phyloP scores from a whole-genome alignment of 1,140 invertebrate genomes.

The Melitaea cinxia region DNA sequence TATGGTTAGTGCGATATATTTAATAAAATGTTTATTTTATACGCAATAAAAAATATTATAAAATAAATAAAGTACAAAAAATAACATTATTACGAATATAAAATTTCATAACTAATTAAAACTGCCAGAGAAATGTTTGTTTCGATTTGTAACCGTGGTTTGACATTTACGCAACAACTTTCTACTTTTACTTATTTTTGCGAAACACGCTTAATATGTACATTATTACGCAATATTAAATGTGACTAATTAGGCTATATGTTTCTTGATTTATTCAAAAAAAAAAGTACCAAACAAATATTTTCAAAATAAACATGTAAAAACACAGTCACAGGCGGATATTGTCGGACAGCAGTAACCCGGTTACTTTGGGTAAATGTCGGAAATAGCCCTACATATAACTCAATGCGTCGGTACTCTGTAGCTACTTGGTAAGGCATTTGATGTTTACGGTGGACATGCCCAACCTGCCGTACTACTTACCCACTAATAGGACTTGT shows the following conservation, averaged over 20 bases:
- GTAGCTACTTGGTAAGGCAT: slow-evolving; percentile 21
- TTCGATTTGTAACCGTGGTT: not conserved
- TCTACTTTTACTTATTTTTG: slow-evolving; percentile 1
- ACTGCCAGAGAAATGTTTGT: not conserved
- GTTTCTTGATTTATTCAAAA: not conserved
- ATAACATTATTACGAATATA: too few species aligned
- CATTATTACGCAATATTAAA: not conserved
- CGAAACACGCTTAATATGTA: slow-evolving; percentile 14
- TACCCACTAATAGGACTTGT: not conserved
- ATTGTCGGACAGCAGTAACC: slow-evolving; percentile 23
- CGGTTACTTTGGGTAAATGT: slow-evolving; percentile 29
- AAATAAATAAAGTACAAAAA: too few species aligned
- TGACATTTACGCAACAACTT: slow-evolving; percentile 14
- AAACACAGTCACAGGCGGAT: slow-evolving; percentile 12
- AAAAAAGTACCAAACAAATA: not conserved
- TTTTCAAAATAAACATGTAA: slow-evolving; percentile 5
- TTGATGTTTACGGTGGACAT: slow-evolving; percentile 18
- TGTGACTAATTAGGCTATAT: not conserved
- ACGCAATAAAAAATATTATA: too few species aligned
- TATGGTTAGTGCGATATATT: too few species aligned
- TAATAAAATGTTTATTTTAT: too few species aligned
- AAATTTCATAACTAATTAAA: too few species aligned
- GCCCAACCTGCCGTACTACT: slow-evolving; percentile 15
- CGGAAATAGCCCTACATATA: slow-evolving; percentile 24
- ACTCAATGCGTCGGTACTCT: slow-evolving; percentile 5